Conservation (phyloP, 2,113 vertebrate genomes). For the Brachionichthys hirsutus region DNA sequence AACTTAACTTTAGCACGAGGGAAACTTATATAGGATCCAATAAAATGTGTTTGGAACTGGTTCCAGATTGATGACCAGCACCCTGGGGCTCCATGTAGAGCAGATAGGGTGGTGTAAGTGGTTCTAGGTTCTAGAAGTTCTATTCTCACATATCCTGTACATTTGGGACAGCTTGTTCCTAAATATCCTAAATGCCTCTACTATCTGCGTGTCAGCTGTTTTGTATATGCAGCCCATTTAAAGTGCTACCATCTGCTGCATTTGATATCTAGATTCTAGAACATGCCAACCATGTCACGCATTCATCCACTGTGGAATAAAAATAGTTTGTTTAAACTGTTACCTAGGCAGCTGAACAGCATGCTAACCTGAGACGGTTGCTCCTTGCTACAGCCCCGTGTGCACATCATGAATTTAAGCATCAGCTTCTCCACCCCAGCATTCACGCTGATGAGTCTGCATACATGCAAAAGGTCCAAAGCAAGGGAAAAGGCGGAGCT, state of each 20-base stretch:
- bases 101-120: too few species aligned
- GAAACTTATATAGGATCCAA: too few species aligned
- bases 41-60: too few species aligned
- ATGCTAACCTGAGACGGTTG: slow-evolving; percentile 22
- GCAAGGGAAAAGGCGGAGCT: slow-evolving; percentile 44
- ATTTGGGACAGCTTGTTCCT: slow-evolving; percentile 8
- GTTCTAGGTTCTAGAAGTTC: too few species aligned
- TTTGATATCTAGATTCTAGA: slow-evolving; percentile 52
- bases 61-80: too few species aligned
- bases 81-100: too few species aligned
- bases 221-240: slow-evolving; percentile 49
- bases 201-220: slow-evolving; percentile 31
- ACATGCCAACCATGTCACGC: slow-evolving; percentile 38
- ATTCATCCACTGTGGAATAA: slow-evolving; percentile 52
- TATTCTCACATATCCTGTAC: too few species aligned
- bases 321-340: slow-evolving; percentile 74
- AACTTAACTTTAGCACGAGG: too few species aligned
- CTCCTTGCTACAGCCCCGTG: slow-evolving; percentile 26
- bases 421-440: slow-evolving; percentile 31
- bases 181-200: slow-evolving; percentile 49
- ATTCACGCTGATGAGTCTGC: slow-evolving; percentile 38
- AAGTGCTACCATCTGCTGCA: slow-evolving; percentile 40
- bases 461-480: slow-evolving; percentile 47
- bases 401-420: slow-evolving; percentile 56
- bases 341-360: slow-evolving; percentile 68